phyloP scores from a whole-genome alignment of 2,797 vertebrate genomes.

The Alcedo atthis region DNA sequence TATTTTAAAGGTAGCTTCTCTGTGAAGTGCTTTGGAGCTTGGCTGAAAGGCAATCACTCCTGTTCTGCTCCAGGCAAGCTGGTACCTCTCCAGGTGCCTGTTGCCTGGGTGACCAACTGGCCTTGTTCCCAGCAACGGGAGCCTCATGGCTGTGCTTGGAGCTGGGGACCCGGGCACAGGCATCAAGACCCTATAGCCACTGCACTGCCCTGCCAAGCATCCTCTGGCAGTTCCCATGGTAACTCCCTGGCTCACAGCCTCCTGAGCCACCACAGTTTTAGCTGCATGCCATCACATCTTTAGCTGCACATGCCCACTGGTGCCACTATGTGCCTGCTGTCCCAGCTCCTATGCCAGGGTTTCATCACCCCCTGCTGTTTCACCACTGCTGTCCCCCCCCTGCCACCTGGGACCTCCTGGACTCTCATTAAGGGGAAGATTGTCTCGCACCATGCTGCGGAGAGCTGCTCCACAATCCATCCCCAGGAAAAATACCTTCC shows the following conservation, averaged over 20 bases:
- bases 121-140: not conserved
- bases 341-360: not conserved
- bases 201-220: not conserved
- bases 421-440: not conserved
- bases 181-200: not conserved
- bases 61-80: not conserved
- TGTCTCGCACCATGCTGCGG: fast-evolving
- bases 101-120: fast-evolving
- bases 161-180: fast-evolving
- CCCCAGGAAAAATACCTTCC: not conserved
- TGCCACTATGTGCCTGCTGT: not conserved
- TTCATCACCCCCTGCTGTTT: not conserved
- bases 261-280: fast-evolving
- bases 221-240: slow-evolving; percentile 35
- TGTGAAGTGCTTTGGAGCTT: not conserved
- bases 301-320: not conserved
- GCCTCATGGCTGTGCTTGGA: fast-evolving
- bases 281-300: not conserved
- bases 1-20: not conserved
- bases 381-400: fast-evolving
- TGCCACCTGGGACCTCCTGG: too few relatives aligned
- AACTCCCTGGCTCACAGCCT: not conserved
- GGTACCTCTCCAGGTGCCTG: not conserved
- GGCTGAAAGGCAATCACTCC: fast-evolving
- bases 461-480: not conserved